These are phyloP conservation scores for Pholis gunnellus DNA, from an alignment of 2,113 vertebrate genomes.

Conservation along the genomic window DNA sequence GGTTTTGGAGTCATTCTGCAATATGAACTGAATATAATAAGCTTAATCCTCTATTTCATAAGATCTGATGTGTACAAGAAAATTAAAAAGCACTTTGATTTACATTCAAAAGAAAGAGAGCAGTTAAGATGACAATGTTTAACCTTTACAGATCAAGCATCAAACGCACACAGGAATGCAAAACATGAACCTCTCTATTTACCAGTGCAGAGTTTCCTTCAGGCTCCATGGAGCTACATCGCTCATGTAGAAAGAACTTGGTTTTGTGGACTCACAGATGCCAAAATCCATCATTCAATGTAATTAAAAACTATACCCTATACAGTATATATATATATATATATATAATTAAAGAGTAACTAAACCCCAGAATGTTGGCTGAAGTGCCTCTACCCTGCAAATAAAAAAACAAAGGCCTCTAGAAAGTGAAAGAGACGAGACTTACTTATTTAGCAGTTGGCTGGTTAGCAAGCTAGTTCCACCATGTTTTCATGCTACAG, in stretches of 20 bases:
- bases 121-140: not conserved
- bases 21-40: not conserved
- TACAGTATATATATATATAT: too few relatives aligned
- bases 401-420: not conserved
- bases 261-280: not conserved
- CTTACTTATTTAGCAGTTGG: not conserved
- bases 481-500: not conserved
- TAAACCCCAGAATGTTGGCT: not conserved
- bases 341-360: not conserved
- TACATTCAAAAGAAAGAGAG: not conserved
- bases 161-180: not conserved
- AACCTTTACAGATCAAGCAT: not conserved
- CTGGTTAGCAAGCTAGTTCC: not conserved
- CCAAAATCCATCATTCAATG: not conserved
- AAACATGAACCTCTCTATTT: not conserved
- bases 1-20: not conserved
- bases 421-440: not conserved
- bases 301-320: not conserved
- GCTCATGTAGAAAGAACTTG: not conserved
- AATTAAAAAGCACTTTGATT: not conserved
- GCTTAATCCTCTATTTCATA: not conserved
- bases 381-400: not conserved
- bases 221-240: not conserved
- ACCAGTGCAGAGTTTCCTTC: not conserved
- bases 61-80: not conserved